Evolutionary conservation across 1,140 invertebrate species (phyloP).

Genomic region (Homarus americanus): DNA sequence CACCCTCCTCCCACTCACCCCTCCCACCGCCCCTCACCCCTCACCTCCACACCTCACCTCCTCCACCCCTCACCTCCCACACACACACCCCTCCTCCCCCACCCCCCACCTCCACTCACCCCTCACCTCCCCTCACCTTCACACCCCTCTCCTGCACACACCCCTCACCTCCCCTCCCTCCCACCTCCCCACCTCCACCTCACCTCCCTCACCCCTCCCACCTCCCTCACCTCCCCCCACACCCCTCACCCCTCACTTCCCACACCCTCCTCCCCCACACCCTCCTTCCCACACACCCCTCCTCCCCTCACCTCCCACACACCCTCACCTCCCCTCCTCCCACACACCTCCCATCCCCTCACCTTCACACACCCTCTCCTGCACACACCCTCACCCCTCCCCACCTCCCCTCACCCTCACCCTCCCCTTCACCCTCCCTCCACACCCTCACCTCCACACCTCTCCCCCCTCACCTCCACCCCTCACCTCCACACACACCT

Average conservation of each 20-base stretch:
- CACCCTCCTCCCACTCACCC: neutral
- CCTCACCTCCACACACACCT: neutral
- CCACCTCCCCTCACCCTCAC: neutral
- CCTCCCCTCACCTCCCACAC: no score
- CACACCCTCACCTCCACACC: neutral
- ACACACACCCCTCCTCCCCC: neutral
- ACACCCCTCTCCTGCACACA: neutral
- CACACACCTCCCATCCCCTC: no score
- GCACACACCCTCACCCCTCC: neutral
- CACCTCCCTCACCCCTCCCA: neutral
- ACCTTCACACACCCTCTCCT: no score
- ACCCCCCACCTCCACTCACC: neutral
- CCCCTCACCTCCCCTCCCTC: no score
- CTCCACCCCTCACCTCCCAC: neutral
- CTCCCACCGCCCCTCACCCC: no score
- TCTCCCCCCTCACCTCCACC: neutral
- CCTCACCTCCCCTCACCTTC: neutral
- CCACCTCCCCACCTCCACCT: neutral
- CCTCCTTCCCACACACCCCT: no score
- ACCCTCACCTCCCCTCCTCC: no score
- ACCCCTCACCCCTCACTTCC: neutral
- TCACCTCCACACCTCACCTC: neutral
- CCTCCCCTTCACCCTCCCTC: neutral
- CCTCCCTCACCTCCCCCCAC: neutral
- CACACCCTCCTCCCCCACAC: no score